phyloP scores from a whole-genome alignment of 2,888 invertebrate species.

The Diabrotica balteata region DNA sequence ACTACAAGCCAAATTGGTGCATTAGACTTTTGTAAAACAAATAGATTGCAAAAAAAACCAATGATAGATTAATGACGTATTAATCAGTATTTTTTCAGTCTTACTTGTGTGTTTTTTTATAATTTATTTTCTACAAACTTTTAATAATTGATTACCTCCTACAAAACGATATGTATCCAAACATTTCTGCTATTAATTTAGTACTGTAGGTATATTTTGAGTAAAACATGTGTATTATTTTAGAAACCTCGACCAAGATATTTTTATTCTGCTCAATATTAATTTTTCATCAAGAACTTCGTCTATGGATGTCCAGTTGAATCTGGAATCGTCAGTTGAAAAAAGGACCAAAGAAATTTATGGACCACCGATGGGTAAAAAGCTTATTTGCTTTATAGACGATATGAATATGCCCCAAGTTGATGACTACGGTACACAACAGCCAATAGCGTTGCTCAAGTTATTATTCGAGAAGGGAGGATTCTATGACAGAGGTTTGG shows the following conservation, averaged over 20 bases:
- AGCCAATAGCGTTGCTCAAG: constrained; percentile 91
- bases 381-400: constrained; percentile 88
- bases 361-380: constrained; percentile 90
- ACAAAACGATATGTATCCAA: no score
- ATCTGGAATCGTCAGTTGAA: constrained; percentile 86
- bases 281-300: constrained; percentile 93
- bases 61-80: no score
- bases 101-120: no score
- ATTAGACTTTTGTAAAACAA: no score
- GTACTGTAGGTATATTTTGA: background rate
- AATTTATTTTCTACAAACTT: no score
- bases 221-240: background rate
- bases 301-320: constrained; percentile 88
- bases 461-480: constrained; percentile 88
- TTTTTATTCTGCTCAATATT: constrained; percentile 80
- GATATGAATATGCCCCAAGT: constrained; percentile 95
- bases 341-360: constrained; percentile 90
- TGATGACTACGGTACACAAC: constrained; percentile 90
- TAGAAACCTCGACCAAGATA: constrained; percentile 70
- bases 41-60: no score
- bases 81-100: no score
- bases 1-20: no score
- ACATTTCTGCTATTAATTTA: no score
- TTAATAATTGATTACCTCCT: no score
- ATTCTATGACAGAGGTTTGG: constrained; percentile 79